phyloP scores from a whole-genome alignment of 1,140 invertebrate species.

The Trichomalopsis sarcophagae region DNA sequence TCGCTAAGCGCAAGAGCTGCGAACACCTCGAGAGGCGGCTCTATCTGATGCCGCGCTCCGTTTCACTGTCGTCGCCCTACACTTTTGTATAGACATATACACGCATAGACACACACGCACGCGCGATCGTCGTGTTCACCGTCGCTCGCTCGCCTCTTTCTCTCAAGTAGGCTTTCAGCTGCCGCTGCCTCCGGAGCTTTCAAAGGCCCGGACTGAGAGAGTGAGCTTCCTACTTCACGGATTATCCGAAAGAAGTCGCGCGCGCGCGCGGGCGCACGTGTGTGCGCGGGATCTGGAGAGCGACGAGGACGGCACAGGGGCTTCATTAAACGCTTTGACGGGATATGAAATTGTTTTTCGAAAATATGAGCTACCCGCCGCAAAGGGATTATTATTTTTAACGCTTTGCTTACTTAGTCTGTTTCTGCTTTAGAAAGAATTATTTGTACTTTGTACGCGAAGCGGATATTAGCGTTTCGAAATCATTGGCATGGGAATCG shows the following conservation, averaged over 20 bases:
- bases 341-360: background rate
- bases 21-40: background rate
- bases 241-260: background rate
- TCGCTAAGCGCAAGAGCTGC: background rate
- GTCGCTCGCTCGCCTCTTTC: background rate
- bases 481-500: constrained; percentile 18
- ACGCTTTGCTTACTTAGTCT: background rate
- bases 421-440: background rate
- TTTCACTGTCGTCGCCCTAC: background rate
- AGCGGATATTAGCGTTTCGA: background rate
- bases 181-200: background rate
- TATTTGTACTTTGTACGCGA: background rate
- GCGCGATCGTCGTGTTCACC: background rate
- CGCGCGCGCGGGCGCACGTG: too few relatives aligned
- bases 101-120: too few relatives aligned
- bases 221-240: background rate
- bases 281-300: background rate
- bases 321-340: constrained; percentile 6
- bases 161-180: background rate
- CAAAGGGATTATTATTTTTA: background rate
- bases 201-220: background rate
- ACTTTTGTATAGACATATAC: background rate
- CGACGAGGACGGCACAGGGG: background rate
- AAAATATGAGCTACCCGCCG: background rate
- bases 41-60: background rate